Percentiles rank a stretch among this genome's conserved stretches.
phyloP scores from a whole-genome alignment of 2,888 invertebrate genomes.

The Aphidius colemani region DNA sequence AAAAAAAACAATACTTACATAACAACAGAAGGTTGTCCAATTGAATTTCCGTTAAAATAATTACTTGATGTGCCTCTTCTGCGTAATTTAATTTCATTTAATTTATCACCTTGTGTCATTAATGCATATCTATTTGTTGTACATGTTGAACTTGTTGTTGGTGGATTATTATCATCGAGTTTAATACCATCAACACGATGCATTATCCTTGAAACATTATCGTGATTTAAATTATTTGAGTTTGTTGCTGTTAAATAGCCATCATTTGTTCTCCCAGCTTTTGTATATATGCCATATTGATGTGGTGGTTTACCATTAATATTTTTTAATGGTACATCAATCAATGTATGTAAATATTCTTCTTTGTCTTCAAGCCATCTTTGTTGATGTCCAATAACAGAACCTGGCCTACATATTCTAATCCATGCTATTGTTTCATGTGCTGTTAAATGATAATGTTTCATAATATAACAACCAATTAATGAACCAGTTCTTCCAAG shows the following conservation, averaged over 20 bases:
- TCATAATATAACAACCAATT: constrained; percentile 87
- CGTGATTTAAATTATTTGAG: constrained; percentile 43
- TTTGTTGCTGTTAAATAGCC: constrained; percentile 39
- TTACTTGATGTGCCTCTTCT: constrained; percentile 42
- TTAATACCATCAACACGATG: constrained; percentile 57
- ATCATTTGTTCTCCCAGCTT: constrained; percentile 40
- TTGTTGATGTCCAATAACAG: constrained; percentile 87
- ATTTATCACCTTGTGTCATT: constrained; percentile 65
- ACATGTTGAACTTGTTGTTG: constrained; percentile 37
- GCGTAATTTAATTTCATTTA: constrained; percentile 61
- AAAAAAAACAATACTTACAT: constrained; percentile 46
- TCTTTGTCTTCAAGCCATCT: constrained; percentile 67
- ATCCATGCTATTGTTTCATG: constrained; percentile 88
- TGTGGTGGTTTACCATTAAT: constrained; percentile 55
- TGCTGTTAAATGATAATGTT: constrained; percentile 79
- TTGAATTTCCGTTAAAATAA: constrained; percentile 40
- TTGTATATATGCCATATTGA: constrained; percentile 54
- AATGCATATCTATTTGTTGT: constrained; percentile 34
- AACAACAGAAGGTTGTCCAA: constrained; percentile 46
- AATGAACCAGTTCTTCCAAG: constrained; percentile 88
- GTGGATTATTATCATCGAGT: constrained; percentile 47
- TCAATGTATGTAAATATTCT: constrained; percentile 46
- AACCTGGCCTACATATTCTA: constrained; percentile 85
- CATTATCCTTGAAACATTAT: constrained; percentile 56
- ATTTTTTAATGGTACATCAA: constrained; percentile 48